Percentiles rank a stretch among this genome's conserved stretches.
Evolutionary conservation across 2,797 vertebrate genomes (phyloP).

Genomic region (Schizothorax lantsangensis): DNA sequence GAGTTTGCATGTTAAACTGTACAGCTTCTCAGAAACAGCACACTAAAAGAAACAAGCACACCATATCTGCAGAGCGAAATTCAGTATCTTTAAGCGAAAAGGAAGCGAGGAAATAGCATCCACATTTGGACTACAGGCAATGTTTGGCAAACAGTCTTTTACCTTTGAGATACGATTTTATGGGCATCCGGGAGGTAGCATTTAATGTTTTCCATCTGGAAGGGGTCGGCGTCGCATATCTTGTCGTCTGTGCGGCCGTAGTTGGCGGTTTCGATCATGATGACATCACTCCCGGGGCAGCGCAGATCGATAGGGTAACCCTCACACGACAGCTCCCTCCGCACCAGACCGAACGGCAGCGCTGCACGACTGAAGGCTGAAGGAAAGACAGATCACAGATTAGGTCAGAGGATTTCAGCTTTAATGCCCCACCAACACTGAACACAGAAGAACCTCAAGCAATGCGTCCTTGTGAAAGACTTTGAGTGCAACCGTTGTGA

Average conservation of each 20-base stretch:
- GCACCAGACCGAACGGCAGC: slow-evolving; percentile 93
- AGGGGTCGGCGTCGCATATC: slow-evolving; percentile 98
- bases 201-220: slow-evolving; percentile 99
- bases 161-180: slow-evolving; percentile 99
- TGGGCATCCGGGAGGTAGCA: slow-evolving; percentile 99
- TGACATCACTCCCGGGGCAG: slow-evolving; percentile 98
- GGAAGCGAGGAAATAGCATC: slow-evolving; percentile 52
- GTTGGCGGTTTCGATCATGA: slow-evolving; percentile 99
- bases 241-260: slow-evolving; percentile 98
- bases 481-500: no score
- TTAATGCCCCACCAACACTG: neutral
- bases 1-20: neutral
- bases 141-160: slow-evolving; percentile 63
- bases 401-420: neutral
- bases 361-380: slow-evolving; percentile 95
- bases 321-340: slow-evolving; percentile 96
- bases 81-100: slow-evolving; percentile 37
- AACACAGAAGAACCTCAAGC: neutral
- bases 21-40: neutral
- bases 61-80: slow-evolving; percentile 7
- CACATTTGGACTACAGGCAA: slow-evolving; percentile 55
- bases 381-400: slow-evolving; percentile 20
- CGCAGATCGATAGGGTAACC: slow-evolving; percentile 98
- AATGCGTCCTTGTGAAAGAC: neutral
- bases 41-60: neutral